Conservation (phyloP, 2,113 vertebrate species). For the Ginglymostoma cirratum region DNA sequence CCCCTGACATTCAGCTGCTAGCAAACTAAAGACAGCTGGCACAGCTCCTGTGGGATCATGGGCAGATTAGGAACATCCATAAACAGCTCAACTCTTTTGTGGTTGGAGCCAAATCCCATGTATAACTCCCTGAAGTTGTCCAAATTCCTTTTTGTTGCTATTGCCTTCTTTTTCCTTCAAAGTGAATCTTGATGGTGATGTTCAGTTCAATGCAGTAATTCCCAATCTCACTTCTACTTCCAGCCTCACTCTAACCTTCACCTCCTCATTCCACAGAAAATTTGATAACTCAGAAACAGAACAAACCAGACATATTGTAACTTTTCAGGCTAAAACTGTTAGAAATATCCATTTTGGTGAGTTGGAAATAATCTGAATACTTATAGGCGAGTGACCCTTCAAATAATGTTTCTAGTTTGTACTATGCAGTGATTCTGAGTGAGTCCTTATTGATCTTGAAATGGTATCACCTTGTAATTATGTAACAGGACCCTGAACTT, state of each 20-base stretch:
- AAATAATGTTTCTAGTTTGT: neutral
- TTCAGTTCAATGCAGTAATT: neutral
- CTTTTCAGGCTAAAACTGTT: neutral
- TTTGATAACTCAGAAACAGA: neutral
- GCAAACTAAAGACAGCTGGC: no score
- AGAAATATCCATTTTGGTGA: neutral
- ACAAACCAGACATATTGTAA: neutral
- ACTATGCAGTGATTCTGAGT: neutral
- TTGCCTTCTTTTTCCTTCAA: no score
- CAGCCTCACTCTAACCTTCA: neutral
- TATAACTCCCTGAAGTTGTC: no score
- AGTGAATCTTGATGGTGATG: neutral
- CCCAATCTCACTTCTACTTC: no score
- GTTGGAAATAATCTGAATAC: neutral
- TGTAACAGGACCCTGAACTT: neutral
- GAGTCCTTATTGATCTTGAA: neutral
- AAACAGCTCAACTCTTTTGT: no score
- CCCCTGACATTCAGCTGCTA: no score
- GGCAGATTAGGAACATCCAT: no score
- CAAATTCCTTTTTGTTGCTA: no score
- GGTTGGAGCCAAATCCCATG: no score
- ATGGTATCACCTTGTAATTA: neutral
- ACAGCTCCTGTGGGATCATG: no score
- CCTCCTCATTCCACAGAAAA: neutral
- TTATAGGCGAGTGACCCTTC: neutral